phyloP scores from a whole-genome alignment of 2,888 invertebrate species.

The Eilema sororculum region DNA sequence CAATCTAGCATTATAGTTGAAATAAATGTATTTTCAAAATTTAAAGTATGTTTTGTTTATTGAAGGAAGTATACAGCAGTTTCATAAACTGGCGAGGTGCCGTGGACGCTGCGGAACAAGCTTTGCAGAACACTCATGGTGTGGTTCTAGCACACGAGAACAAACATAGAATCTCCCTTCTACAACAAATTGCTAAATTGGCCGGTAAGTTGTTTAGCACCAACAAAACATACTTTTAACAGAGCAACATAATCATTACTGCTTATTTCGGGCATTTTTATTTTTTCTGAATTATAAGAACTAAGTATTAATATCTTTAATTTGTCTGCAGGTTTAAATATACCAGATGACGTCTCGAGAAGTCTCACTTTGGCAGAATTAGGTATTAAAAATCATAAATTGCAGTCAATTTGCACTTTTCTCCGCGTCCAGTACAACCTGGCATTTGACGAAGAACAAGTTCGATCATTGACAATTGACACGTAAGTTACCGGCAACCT shows the following conservation, averaged over 20 bases:
- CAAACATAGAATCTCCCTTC: conserved; percentile 27
- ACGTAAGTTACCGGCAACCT: too few relatives aligned
- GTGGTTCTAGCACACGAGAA: conserved; percentile 26
- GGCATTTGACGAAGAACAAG: conserved; percentile 28
- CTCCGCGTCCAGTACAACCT: conserved; percentile 14
- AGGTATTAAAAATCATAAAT: conserved; percentile 37
- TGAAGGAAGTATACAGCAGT: background rate
- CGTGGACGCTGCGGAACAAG: conserved; percentile 39
- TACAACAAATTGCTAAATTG: conserved; percentile 40
- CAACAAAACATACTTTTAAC: conserved; percentile 19
- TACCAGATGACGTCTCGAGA: conserved; percentile 17
- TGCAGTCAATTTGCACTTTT: conserved; percentile 14
- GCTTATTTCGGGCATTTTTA: too few relatives aligned
- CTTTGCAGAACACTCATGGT: conserved; percentile 31
- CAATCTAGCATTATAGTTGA: too few relatives aligned
- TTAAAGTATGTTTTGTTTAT: background rate
- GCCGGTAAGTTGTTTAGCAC: conserved; percentile 35
- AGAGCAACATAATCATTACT: too few relatives aligned
- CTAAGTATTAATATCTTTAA: background rate
- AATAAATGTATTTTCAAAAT: too few relatives aligned
- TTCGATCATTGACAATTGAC: conserved; percentile 1
- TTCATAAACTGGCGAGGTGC: conserved; percentile 1
- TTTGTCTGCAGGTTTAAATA: conserved; percentile 31
- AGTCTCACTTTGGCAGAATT: conserved; percentile 19
- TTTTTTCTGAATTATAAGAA: background rate